A percentile compares a stretch with the other conserved stretches of the same genome.
Conservation (phyloP, 2,888 invertebrate genomes). For the Melinaea menophilus region DNA sequence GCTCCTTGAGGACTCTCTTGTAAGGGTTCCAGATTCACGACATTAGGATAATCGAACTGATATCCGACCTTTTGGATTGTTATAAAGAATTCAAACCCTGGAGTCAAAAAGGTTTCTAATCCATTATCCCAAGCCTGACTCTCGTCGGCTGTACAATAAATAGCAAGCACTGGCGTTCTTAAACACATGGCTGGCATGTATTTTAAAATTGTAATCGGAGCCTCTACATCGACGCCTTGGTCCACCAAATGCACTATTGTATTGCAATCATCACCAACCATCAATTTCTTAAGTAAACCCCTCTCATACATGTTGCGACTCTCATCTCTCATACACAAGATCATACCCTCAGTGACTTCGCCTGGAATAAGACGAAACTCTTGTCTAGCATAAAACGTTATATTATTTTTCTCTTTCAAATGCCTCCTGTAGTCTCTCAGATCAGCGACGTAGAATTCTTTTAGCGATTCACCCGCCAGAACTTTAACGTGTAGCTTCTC, state of each 20-base stretch:
- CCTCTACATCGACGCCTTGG: conserved; percentile 36
- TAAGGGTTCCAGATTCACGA: conserved; percentile 24
- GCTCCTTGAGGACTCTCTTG: conserved; percentile 9
- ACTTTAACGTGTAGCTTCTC: conserved; percentile 35
- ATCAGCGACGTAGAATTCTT: conserved; percentile 40
- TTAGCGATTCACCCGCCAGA: conserved; percentile 34
- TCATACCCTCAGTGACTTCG: conserved; percentile 31
- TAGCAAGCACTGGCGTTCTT: conserved; percentile 27
- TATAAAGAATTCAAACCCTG: conserved; percentile 33
- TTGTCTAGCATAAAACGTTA: conserved; percentile 31
- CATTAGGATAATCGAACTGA: conserved; percentile 29
- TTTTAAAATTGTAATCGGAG: conserved; percentile 31
- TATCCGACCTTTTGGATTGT: conserved; percentile 28
- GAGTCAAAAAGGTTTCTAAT: conserved; percentile 24
- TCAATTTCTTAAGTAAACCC: conserved; percentile 35
- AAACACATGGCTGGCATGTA: conserved; percentile 31
- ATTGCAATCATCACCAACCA: conserved; percentile 20
- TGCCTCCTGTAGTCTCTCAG: conserved; percentile 34
- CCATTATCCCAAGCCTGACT: conserved; percentile 25
- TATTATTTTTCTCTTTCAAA: conserved; percentile 29
- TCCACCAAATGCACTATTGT: conserved; percentile 38
- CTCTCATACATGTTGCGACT: conserved; percentile 36
- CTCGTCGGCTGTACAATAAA: conserved; percentile 31
- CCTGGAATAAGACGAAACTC: conserved; percentile 26
- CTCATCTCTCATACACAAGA: conserved; percentile 31